phyloP scores from a whole-genome alignment of 2,797 vertebrate genomes.

The Xenopus petersii region DNA sequence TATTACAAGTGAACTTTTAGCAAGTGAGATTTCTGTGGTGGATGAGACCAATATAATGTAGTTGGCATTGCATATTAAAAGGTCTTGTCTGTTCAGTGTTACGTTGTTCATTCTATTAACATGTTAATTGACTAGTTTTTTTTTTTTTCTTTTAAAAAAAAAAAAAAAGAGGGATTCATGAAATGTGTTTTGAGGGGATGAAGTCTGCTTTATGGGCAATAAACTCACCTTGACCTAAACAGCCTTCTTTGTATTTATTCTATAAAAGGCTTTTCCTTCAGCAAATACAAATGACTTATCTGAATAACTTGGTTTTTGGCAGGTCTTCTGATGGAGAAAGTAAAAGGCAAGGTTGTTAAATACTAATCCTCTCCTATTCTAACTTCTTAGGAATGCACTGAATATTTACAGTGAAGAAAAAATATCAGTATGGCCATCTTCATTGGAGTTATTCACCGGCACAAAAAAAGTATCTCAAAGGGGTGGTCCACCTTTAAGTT shows the following conservation, averaged over 20 bases:
- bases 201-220: slow-evolving; percentile 76
- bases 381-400: slow-evolving; percentile 26
- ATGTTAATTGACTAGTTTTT: slow-evolving; percentile 59
- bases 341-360: slow-evolving; percentile 21
- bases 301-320: slow-evolving; percentile 37
- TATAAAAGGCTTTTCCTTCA: slow-evolving; percentile 34
- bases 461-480: no score
- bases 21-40: slow-evolving; percentile 57
- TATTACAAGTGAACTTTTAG: slow-evolving; percentile 58
- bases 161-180: slow-evolving; percentile 64
- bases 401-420: neutral
- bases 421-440: neutral
- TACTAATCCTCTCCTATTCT: slow-evolving; percentile 18
- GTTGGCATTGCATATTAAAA: slow-evolving; percentile 60
- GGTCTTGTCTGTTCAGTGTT: slow-evolving; percentile 70
- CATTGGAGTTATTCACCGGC: no score
- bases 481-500: no score
- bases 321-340: slow-evolving; percentile 21
- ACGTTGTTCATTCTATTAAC: slow-evolving; percentile 67
- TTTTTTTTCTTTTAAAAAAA: no score
- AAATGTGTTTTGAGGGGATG: slow-evolving; percentile 71
- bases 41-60: slow-evolving; percentile 57
- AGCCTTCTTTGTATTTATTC: slow-evolving; percentile 41
- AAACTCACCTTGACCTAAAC: slow-evolving; percentile 79
- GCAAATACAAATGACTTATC: slow-evolving; percentile 43